phyloP scores from a whole-genome alignment of 1,140 invertebrate species.

The Melipona quadrifasciata region DNA sequence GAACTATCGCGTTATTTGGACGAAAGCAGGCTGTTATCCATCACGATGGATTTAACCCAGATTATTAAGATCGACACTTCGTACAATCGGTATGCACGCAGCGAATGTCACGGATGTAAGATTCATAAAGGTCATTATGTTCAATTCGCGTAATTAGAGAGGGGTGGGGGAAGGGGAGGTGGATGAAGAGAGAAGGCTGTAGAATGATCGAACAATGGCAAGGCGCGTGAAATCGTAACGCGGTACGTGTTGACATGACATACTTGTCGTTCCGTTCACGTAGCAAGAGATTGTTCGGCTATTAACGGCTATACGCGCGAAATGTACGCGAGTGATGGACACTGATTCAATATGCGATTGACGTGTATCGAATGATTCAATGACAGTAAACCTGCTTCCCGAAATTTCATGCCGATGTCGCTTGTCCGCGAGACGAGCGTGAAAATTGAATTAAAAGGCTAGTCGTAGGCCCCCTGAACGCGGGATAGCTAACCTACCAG shows the following conservation, averaged over 20 bases:
- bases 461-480: not conserved
- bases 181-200: not conserved
- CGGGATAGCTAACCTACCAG: not conserved
- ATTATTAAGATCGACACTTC: not conserved
- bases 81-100: no score
- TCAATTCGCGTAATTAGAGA: constrained; percentile 9
- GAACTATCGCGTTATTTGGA: not conserved
- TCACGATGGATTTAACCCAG: not conserved
- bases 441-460: constrained; percentile 61
- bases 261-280: constrained; percentile 66
- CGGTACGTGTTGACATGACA: constrained; percentile 60
- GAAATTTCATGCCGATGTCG: constrained; percentile 52
- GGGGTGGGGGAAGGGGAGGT: not conserved
- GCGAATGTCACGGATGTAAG: constrained; percentile 1
- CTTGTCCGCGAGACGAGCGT: constrained; percentile 29
- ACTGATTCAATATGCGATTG: constrained; percentile 69
- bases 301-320: constrained; percentile 60
- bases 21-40: not conserved
- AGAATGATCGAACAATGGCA: constrained; percentile 49
- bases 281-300: constrained; percentile 60
- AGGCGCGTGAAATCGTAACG: constrained; percentile 57
- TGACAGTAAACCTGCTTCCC: constrained; percentile 58
- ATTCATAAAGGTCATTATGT: constrained; percentile 1
- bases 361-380: constrained; percentile 68
- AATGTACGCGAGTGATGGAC: constrained; percentile 63